Base-by-base conservation (phyloP, 2,113 vertebrate genomes). In the Mastomys natalensis region DNA sequence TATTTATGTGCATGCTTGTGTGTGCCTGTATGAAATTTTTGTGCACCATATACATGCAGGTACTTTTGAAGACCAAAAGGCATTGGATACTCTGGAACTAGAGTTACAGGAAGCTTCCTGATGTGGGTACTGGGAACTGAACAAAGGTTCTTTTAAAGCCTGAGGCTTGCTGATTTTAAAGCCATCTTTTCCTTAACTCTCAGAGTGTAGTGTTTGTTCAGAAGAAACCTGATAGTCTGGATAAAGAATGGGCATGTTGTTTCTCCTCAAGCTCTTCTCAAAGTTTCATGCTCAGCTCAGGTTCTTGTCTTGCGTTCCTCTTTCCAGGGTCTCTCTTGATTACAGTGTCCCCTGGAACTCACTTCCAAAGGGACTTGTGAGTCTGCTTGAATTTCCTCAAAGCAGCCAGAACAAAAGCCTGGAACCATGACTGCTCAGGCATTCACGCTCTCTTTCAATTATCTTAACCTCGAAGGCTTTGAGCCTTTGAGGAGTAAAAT, bases 361-460 rank as follows among this genome's bases (percentile, higher is more conserved):
- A 81, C 40, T 34, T 68, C 11, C 10, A 51, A 55, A 16, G 62
- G 3, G 21, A 26, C 15, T 72, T 64, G 9, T 8, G 19, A 15
- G 5, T 48, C 31, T 51, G 21, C 45, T 43, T 19, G 24, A 68
- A 12, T 22, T n/a, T 11, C 37, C 43, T 3, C 22, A 15, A 11
- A 80, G 15, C 15, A 87, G 31, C 55, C 40, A 37, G 55, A 60
- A 34, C 24, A 10, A 7, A 31, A 45, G 22, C 13, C 48, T 70
- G 29, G 68, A 22, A 13, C 10, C 53, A 8, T 76, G 81, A 15
- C 34, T 62, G 58, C 16, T 77, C 29, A 58, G 45, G 16, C 37
- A 72, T n/a, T 81, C 22, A 29, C 6, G 2, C 0, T 19, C 1
- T 0, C 70, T 40, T 85, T 29, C 37, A 45, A 19, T 31, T 1